A percentile compares a stretch with the other conserved stretches of the same genome.
These are phyloP conservation scores for Arvicanthis niloticus DNA, from an alignment of 2,113 vertebrate genomes.

Conservation along the genomic window DNA sequence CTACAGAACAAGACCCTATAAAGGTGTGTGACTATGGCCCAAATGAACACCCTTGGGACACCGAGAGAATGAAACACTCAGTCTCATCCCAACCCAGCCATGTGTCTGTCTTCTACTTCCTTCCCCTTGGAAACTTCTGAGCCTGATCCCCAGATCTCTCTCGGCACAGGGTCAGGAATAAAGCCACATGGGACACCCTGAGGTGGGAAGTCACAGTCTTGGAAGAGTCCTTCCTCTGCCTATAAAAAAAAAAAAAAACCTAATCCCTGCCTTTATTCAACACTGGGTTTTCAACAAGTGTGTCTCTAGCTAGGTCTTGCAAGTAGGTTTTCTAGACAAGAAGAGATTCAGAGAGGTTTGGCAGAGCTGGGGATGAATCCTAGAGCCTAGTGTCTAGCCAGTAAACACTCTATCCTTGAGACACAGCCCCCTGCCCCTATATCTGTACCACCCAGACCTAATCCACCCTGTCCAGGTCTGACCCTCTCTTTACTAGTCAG, in stretches of 20 bases:
- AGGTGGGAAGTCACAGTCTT: constrained; percentile 35
- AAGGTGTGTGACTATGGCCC: background rate
- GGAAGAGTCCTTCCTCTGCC: constrained; percentile 32
- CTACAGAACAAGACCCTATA: fast-evolving
- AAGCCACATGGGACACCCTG: background rate
- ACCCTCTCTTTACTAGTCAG: background rate
- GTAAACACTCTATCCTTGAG: background rate
- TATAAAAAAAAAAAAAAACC: constrained; percentile 45
- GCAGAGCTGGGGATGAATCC: too few relatives aligned
- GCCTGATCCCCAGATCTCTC: background rate
- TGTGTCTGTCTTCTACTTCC: background rate
- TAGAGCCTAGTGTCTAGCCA: background rate
- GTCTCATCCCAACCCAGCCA: background rate
- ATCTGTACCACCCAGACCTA: background rate
- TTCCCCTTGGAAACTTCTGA: background rate
- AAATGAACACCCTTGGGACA: background rate
- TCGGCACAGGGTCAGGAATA: background rate
- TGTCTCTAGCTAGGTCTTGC: background rate
- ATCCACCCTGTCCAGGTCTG: background rate
- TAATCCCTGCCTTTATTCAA: background rate
- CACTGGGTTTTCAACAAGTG: background rate
- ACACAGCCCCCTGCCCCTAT: background rate
- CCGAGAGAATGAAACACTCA: background rate
- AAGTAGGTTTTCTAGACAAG: background rate
- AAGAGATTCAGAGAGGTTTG: background rate